These are phyloP conservation scores for Cranoglanis bouderius DNA, from an alignment of 2,113 vertebrate genomes.

Conservation along the genomic window DNA sequence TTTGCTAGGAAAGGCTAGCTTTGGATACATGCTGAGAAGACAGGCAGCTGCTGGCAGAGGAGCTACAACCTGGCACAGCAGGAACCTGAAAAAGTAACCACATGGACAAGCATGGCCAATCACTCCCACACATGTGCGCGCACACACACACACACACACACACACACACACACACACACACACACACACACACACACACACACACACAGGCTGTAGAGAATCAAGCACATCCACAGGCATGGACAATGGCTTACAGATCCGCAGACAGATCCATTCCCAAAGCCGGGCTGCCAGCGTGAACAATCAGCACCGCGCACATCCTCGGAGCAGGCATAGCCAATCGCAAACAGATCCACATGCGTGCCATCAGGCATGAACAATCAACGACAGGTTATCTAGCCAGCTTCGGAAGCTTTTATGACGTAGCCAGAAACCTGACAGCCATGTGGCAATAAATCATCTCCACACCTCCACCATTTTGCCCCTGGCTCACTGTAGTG, in stretches of 20 bases:
- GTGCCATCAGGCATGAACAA: slow-evolving; percentile 40
- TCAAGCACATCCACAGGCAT: slow-evolving; percentile 34
- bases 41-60: slow-evolving; percentile 47
- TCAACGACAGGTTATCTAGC: slow-evolving; percentile 34
- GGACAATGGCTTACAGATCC: slow-evolving; percentile 47
- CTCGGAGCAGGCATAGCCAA: slow-evolving; percentile 41
- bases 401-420: slow-evolving; percentile 27
- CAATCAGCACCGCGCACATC: slow-evolving; percentile 33
- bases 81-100: slow-evolving; percentile 62
- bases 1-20: slow-evolving; percentile 45
- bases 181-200: slow-evolving; percentile 45
- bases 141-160: slow-evolving; percentile 58
- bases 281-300: slow-evolving; percentile 11
- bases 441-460: slow-evolving; percentile 35
- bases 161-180: slow-evolving; percentile 52
- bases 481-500: not conserved
- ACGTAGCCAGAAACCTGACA: slow-evolving; percentile 18
- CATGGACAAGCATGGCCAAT: slow-evolving; percentile 64
- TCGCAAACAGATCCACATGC: slow-evolving; percentile 48
- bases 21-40: slow-evolving; percentile 43
- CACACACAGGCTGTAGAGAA: slow-evolving; percentile 53
- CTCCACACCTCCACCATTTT: slow-evolving; percentile 33
- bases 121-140: slow-evolving; percentile 57
- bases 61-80: slow-evolving; percentile 57
- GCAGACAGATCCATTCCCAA: slow-evolving; percentile 14